These are phyloP conservation scores for Rafetus swinhoei DNA, from an alignment of 2,113 vertebrate genomes.

Conservation along the genomic window DNA sequence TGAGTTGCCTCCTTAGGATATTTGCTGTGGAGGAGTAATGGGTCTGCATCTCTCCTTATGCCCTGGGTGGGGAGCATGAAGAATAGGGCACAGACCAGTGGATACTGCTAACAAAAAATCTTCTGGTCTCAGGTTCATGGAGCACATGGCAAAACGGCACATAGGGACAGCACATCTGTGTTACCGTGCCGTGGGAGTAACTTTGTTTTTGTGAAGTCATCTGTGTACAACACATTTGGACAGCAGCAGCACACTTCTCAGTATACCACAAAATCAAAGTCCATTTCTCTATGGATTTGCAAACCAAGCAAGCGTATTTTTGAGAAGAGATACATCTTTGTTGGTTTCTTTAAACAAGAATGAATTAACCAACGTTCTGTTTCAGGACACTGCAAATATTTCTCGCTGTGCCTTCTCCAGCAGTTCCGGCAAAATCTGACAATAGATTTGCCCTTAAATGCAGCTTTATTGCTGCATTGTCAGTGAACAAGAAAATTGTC, in stretches of 20 bases:
- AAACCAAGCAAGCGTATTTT: not conserved
- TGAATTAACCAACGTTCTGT: not conserved
- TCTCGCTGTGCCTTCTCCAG: not conserved
- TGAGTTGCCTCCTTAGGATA: no score
- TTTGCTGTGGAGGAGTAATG: no score
- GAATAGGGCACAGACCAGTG: no score
- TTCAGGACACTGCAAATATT: not conserved
- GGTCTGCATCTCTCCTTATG: no score
- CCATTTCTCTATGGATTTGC: not conserved
- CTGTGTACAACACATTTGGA: not conserved
- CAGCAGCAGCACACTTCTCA: not conserved
- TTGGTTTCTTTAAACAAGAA: not conserved
- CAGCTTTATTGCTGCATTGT: not conserved
- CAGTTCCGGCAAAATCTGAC: not conserved
- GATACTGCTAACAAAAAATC: no score
- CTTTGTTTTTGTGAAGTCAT: not conserved
- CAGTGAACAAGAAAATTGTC: no score
- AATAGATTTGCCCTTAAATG: not conserved
- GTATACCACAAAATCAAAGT: not conserved
- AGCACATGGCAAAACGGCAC: no score
- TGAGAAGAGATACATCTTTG: not conserved
- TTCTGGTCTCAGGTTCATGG: no score
- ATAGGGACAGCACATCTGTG: no score
- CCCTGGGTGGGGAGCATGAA: no score
- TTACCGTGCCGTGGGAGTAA: not conserved